Evolutionary conservation across 2,113 vertebrate genomes (phyloP).

Genomic region (Ifrita kowaldi): DNA sequence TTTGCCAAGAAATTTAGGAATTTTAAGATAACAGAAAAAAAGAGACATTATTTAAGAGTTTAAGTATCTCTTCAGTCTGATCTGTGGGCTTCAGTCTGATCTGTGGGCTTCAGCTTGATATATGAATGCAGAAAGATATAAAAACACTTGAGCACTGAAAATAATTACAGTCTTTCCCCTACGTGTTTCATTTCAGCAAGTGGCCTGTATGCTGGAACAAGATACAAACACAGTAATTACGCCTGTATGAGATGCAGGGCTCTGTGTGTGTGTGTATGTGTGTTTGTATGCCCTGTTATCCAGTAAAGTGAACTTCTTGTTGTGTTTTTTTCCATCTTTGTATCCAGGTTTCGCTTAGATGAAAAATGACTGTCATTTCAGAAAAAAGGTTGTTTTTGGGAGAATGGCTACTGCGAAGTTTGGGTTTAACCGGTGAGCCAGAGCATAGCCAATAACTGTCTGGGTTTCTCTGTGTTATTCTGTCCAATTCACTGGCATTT

Average conservation of each 20-base stretch:
- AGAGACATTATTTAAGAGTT: constrained; percentile 29
- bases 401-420: background rate
- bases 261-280: background rate
- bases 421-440: background rate
- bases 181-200: background rate
- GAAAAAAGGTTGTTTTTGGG: accelerated
- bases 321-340: background rate
- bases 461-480: background rate
- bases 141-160: background rate
- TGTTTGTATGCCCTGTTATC: background rate
- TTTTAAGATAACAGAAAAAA: background rate
- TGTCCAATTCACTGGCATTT: background rate
- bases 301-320: background rate
- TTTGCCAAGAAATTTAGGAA: background rate
- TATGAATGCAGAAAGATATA: background rate
- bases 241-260: background rate
- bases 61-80: background rate
- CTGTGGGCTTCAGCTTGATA: background rate
- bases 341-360: background rate
- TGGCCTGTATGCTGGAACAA: background rate
- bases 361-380: background rate
- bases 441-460: background rate
- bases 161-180: background rate
- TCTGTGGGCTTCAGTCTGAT: background rate
- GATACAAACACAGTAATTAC: background rate